Base-by-base conservation (phyloP, 1,140 invertebrate genomes). In the Fragariocoptes setiger region DNA sequence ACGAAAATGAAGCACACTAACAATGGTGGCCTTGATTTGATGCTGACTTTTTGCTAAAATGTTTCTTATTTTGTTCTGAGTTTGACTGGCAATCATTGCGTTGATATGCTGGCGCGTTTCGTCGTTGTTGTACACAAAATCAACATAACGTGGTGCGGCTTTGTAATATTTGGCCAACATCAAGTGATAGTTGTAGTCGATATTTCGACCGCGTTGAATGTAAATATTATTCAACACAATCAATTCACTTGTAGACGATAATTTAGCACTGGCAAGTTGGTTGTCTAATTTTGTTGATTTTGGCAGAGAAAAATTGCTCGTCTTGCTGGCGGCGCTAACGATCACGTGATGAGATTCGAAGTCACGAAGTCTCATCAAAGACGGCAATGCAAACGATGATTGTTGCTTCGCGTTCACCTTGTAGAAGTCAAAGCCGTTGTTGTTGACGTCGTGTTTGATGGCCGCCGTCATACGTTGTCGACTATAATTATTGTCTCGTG, bases 41-140 rank as follows among this genome's bases (percentile, higher is more conserved):
- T 38, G 41, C n/a, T 42, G 31, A 21, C 37, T 25, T 8, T 48
- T 44, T 15, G 47, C 35, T 4, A 59, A 35, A 17, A 61, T 48
- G 38, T 57, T 48, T 25, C 53, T 50, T 13, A 61, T 57, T 46
- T 53, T 58, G 13, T 49, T 47, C n/a, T 51, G 44, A 15, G 56
- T 60, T 46, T 54, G 48, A 14, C 51, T 47, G 21, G 50, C 50
- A 4, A 61, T 53, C 46, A 57, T 57, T 0, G 50, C 41, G 47
- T 60, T 61, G 4, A 61, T 60, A 35, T 52, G 48, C 19, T 51
- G 41, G 19, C 52, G 44, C 13, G 53, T 49, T 39, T 47, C 49
- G 41, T 52, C 49, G 4, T 43, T 47, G 19, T 47, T 48, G 38
- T 50, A 42, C 14, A 42, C 42, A 37, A 53, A 53, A 41, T 53